phyloP scores from a whole-genome alignment of 2,888 invertebrate species.

The Lochmaea capreae region DNA sequence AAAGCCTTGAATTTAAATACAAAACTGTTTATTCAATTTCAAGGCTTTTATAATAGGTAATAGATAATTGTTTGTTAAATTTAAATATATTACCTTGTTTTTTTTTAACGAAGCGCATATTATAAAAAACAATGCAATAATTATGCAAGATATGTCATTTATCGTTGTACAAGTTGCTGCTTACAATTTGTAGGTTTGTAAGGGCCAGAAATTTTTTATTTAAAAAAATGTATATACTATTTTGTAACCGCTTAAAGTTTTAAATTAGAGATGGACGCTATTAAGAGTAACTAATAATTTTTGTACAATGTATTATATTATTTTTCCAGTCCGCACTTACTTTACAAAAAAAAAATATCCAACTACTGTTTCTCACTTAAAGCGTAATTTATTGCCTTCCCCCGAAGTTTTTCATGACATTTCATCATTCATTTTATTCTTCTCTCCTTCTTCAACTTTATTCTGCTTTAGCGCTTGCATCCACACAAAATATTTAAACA shows the following conservation, averaged over 20 bases:
- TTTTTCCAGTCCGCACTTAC: constrained; percentile 23
- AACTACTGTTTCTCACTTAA: constrained; percentile 54
- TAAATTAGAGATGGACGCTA: constrained; percentile 2
- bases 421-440: constrained; percentile 47
- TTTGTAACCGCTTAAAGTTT: background rate
- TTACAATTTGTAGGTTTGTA: no score
- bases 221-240: background rate
- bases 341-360: constrained; percentile 20
- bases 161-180: no score
- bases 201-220: no score
- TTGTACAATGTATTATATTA: background rate
- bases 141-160: no score
- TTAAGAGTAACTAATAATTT: background rate
- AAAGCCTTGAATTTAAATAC: background rate
- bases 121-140: background rate
- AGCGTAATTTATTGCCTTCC: constrained; percentile 66
- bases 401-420: constrained; percentile 57
- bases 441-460: constrained; percentile 22
- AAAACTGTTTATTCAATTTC: background rate
- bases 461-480: constrained; percentile 21
- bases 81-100: background rate
- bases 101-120: background rate
- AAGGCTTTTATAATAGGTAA: background rate
- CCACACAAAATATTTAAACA: constrained; percentile 10
- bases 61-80: background rate